Conservation (phyloP, 2,888 invertebrate genomes). For the Clistopyga incitator region DNA sequence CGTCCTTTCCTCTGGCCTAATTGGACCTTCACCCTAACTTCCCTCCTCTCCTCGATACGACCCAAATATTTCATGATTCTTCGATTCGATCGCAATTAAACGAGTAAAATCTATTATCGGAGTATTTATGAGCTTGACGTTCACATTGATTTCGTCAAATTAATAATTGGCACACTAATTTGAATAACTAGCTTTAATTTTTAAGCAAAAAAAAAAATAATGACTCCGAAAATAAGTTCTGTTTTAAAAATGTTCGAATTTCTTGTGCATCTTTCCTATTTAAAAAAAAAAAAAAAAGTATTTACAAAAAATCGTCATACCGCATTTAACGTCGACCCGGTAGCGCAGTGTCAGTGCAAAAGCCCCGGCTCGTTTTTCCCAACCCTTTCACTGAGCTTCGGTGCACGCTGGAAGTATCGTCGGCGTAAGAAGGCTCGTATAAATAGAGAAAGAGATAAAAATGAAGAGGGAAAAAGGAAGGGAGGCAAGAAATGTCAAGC, state of each 20-base stretch:
- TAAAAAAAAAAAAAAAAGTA: too few species aligned
- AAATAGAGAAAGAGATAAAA: constrained; percentile 53
- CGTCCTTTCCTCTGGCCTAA: constrained; percentile 61
- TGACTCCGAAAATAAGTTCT: too few species aligned
- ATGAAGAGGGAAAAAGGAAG: constrained; percentile 33
- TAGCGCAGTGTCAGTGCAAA: background rate
- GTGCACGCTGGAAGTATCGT: background rate
- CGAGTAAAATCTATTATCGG: constrained; percentile 30
- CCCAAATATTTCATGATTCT: constrained; percentile 57
- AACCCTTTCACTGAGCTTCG: constrained; percentile 24
- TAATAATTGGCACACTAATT: too few species aligned
- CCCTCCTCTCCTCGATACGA: constrained; percentile 37
- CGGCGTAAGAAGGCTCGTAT: constrained; percentile 31
- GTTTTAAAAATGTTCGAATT: too few species aligned
- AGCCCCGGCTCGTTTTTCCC: background rate
- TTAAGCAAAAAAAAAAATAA: too few species aligned
- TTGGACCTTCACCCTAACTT: constrained; percentile 57
- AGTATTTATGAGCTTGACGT: constrained; percentile 10
- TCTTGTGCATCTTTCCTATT: too few species aligned
- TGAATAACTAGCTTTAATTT: too few species aligned
- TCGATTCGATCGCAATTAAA: constrained; percentile 47
- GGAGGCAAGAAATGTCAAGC: constrained; percentile 59
- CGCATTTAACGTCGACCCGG: background rate
- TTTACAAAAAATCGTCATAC: background rate
- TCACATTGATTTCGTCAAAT: constrained; percentile 11